These are phyloP conservation scores for Nymphalis c-album DNA, from an alignment of 2,888 invertebrate species.

Conservation along the genomic window DNA sequence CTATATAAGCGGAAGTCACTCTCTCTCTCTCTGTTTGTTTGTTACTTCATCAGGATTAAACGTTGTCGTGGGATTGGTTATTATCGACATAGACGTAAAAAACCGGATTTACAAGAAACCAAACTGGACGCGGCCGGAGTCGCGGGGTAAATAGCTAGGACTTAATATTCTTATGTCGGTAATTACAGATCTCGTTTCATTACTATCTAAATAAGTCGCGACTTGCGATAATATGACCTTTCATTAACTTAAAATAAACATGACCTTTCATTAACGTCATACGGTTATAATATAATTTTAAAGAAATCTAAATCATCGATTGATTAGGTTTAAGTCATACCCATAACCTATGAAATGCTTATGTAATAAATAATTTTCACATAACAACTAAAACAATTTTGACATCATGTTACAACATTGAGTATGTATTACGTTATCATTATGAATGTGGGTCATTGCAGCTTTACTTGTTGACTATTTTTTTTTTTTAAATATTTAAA, in stretches of 20 bases:
- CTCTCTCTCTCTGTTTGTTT: no score
- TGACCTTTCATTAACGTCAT: background rate
- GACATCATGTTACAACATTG: conserved; percentile 1
- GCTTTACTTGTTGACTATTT: background rate
- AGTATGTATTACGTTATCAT: background rate
- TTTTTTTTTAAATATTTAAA: background rate
- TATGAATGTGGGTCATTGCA: conserved; percentile 1
- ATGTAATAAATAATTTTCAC: conserved; percentile 1
- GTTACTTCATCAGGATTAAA: no score
- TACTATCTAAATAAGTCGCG: no score
- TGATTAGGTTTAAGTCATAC: background rate
- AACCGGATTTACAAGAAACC: no score
- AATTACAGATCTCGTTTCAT: no score
- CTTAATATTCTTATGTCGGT: no score
- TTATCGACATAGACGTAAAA: no score
- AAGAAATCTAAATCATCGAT: background rate
- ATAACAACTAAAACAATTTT: conserved; percentile 5
- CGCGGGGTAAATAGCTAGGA: no score
- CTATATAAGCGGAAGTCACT: no score
- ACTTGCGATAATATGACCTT: background rate
- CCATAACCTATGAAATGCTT: background rate
- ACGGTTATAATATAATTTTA: background rate
- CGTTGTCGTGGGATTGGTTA: no score
- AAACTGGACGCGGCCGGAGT: no score
- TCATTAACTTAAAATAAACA: background rate